A percentile compares a stretch with the other conserved stretches of the same genome.
These are phyloP conservation scores for Montipora sp. DNA, from an alignment of 64 coral and sea anemone genomes.

Conservation along the genomic window DNA sequence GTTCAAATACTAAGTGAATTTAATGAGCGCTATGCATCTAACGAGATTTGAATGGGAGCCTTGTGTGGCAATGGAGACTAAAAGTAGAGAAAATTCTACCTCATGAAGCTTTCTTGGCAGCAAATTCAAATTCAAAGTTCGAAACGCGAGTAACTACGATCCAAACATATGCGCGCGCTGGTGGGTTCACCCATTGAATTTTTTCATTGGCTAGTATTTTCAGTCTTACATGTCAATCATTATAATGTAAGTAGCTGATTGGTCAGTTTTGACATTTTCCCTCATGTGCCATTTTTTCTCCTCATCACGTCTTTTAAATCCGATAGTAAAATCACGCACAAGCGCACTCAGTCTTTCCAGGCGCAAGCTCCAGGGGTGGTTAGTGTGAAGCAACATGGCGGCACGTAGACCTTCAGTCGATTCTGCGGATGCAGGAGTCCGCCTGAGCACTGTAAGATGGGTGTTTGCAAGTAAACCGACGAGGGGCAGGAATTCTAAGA, in stretches of 20 bases:
- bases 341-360: not conserved
- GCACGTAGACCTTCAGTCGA: not conserved
- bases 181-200: not conserved
- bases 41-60: not conserved
- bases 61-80: not conserved
- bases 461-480: not conserved
- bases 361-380: not conserved
- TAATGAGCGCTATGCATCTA: no score
- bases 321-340: not conserved
- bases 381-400: conserved; percentile 57
- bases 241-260: conserved; percentile 17
- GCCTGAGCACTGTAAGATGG: conserved; percentile 76
- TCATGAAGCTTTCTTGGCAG: no score
- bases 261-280: conserved; percentile 45
- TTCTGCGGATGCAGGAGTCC: conserved; percentile 68
- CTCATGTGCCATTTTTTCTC: conserved; percentile 27
- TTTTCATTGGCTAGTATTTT: conserved; percentile 44
- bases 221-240: conserved; percentile 24
- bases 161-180: not conserved
- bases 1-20: no score
- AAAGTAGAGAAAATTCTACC: no score
- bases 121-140: no score
- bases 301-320: conserved; percentile 31
- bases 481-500: not conserved
- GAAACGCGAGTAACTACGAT: no score